These are phyloP conservation scores for Nestor notabilis DNA, from an alignment of 2,113 vertebrate species.

Conservation along the genomic window DNA sequence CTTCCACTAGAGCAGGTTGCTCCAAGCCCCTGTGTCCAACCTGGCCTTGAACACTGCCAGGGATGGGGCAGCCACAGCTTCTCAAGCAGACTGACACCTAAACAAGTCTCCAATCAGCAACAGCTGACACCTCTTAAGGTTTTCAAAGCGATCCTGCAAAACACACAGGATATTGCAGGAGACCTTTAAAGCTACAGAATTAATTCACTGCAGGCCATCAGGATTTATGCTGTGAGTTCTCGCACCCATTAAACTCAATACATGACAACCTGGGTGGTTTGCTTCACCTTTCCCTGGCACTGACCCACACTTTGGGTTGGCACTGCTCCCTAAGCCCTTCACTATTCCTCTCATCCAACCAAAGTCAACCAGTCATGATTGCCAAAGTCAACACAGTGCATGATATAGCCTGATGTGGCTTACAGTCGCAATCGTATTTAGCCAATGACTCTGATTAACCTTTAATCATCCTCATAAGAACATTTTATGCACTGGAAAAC, in stretches of 20 bases:
- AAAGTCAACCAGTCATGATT: too few species aligned
- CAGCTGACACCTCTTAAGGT: background rate
- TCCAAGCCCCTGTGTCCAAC: background rate
- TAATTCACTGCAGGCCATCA: background rate
- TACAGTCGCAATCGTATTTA: background rate
- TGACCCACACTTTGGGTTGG: background rate
- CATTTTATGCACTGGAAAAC: background rate
- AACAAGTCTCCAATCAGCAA: background rate
- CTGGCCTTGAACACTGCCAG: background rate
- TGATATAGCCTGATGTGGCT: background rate
- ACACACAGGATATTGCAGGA: background rate
- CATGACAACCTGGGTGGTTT: background rate
- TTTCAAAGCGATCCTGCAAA: background rate
- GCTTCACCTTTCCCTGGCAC: constrained; percentile 9
- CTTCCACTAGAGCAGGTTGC: background rate
- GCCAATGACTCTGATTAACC: background rate
- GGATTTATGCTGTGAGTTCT: background rate
- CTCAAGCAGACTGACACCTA: background rate
- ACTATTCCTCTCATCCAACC: background rate
- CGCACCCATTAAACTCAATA: background rate
- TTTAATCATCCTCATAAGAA: background rate
- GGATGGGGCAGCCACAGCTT: background rate
- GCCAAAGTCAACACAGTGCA: constrained; percentile 48
- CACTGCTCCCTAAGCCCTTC: background rate
- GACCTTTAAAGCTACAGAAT: background rate